A percentile compares a stretch with the other conserved stretches of the same genome.
These are phyloP conservation scores for Pseudorectes ferrugineus DNA, from an alignment of 2,113 vertebrate genomes.

Conservation along the genomic window DNA sequence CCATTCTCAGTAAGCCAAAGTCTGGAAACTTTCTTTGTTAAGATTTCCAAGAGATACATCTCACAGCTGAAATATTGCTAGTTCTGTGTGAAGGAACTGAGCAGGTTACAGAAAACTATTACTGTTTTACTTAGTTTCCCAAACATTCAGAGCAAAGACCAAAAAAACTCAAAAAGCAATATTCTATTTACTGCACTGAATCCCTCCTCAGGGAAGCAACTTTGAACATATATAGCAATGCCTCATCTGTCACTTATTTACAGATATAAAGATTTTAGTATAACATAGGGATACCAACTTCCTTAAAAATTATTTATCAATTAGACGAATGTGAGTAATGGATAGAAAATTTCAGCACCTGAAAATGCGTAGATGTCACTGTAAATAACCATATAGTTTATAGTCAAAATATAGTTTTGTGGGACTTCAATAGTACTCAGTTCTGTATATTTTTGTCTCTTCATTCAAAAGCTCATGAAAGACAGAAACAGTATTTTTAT, in stretches of 20 bases:
- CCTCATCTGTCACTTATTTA: constrained; percentile 39
- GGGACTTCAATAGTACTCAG: not conserved
- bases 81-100: not conserved
- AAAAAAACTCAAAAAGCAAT: not conserved
- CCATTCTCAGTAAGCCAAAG: not conserved
- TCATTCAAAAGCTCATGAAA: not conserved
- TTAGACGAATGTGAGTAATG: not conserved
- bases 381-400: not conserved
- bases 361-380: not conserved
- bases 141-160: not conserved
- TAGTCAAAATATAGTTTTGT: not conserved
- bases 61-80: not conserved
- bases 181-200: not conserved
- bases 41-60: not conserved
- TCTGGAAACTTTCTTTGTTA: not conserved
- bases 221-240: constrained; percentile 20
- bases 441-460: not conserved
- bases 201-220: not conserved
- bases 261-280: not conserved
- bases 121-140: not conserved
- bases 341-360: not conserved
- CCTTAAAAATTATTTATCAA: constrained; percentile 54
- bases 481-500: not conserved
- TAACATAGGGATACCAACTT: constrained; percentile 9
- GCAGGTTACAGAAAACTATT: not conserved